A percentile compares a stretch with the other conserved stretches of the same genome.
Evolutionary conservation across 2,888 invertebrate genomes (phyloP).

Genomic region (Spilarctia lutea): DNA sequence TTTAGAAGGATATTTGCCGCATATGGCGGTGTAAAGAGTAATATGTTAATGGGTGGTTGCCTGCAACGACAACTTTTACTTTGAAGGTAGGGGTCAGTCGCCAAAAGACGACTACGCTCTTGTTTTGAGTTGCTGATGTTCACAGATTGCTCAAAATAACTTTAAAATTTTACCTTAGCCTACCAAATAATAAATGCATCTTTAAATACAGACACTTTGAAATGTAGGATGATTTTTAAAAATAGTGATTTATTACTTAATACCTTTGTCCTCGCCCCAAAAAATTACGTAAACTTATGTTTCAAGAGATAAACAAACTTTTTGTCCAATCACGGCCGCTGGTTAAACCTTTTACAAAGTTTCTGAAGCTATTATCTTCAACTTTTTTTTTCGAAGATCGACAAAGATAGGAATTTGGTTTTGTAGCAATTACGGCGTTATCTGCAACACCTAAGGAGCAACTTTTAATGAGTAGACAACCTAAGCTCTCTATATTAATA

Average conservation of each 20-base stretch:
- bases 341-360: conserved; percentile 46
- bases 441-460: conserved; percentile 29
- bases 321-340: conserved; percentile 30
- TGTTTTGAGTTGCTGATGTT: too few species aligned
- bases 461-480: conserved; percentile 14
- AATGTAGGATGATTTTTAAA: background rate
- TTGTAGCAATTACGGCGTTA: conserved; percentile 45
- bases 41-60: background rate
- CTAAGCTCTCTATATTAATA: background rate
- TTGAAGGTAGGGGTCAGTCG: too few species aligned
- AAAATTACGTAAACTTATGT: conserved; percentile 27
- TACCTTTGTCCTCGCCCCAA: conserved; percentile 10
- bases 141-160: too few species aligned
- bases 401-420: conserved; percentile 44
- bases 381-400: conserved; percentile 44
- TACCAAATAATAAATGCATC: background rate
- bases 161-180: too few species aligned
- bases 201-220: background rate
- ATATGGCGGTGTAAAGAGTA: background rate
- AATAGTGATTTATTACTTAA: conserved; percentile 12
- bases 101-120: too few species aligned
- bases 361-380: conserved; percentile 39
- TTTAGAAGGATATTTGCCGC: background rate
- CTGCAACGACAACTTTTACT: background rate
- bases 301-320: conserved; percentile 36